Evolutionary conservation across 2,113 vertebrate species (phyloP).

Genomic region (Marcusenius ussheri): DNA sequence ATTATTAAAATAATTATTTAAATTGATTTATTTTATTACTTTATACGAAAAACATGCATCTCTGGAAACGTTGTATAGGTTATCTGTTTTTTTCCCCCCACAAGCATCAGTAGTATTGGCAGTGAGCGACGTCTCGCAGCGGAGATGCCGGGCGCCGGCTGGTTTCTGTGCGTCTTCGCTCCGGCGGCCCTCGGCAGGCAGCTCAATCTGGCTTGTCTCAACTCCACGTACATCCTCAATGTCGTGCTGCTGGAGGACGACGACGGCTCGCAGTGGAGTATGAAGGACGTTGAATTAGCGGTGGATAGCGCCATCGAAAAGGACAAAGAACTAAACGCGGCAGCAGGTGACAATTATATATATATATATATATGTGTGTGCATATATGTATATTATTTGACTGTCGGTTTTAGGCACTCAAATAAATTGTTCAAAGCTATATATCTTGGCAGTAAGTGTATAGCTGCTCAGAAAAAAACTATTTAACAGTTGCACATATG

Average conservation of each 20-base stretch:
- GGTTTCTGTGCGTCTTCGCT: slow-evolving; percentile 30
- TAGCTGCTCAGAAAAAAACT: not conserved
- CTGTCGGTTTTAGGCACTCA: not conserved
- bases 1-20: not conserved
- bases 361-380: no score
- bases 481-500: not conserved
- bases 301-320: slow-evolving; percentile 56
- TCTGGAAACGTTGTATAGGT: not conserved
- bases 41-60: not conserved
- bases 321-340: slow-evolving; percentile 44
- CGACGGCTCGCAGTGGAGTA: slow-evolving; percentile 53
- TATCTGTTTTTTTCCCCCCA: not conserved
- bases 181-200: slow-evolving; percentile 6
- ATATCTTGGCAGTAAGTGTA: not conserved
- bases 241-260: slow-evolving; percentile 78
- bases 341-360: slow-evolving; percentile 38
- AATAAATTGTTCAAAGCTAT: not conserved
- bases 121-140: not conserved
- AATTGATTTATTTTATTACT: not conserved
- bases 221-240: slow-evolving; percentile 54
- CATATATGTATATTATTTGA: not conserved
- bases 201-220: slow-evolving; percentile 26
- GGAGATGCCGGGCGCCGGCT: slow-evolving; percentile 25
- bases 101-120: no score
- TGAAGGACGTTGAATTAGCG: slow-evolving; percentile 47